Evolutionary conservation across 2,888 invertebrate genomes (phyloP).

Genomic region (Lithophane ornitopus): DNA sequence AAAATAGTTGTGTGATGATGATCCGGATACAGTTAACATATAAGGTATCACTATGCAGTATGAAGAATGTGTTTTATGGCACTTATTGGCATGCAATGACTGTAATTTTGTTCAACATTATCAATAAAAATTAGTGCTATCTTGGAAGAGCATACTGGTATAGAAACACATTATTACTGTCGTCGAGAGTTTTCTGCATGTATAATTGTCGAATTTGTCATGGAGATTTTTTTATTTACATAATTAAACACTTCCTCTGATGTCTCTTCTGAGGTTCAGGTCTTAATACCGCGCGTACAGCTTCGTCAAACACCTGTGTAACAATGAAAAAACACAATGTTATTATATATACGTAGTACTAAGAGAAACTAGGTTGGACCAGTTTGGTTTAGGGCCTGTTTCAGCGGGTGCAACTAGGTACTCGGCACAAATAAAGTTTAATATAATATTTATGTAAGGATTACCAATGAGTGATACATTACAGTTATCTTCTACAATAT

Average conservation of each 20-base stretch:
- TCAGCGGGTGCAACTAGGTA: neutral
- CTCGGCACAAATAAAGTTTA: no score
- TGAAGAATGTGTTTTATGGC: constrained; percentile 67
- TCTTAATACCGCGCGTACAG: constrained; percentile 98
- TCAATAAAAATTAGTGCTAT: constrained; percentile 49
- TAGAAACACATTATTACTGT: constrained; percentile 90
- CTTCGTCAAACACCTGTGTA: constrained; percentile 98
- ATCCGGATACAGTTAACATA: constrained; percentile 63
- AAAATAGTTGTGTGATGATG: constrained; percentile 84
- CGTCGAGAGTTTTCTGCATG: constrained; percentile 82
- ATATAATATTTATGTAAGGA: no score
- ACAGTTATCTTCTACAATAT: no score
- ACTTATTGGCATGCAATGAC: constrained; percentile 61
- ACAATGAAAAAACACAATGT: constrained; percentile 37
- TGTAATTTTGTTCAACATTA: constrained; percentile 61
- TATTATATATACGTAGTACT: constrained; percentile 5
- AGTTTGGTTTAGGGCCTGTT: neutral
- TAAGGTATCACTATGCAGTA: constrained; percentile 59
- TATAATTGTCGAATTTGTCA: constrained; percentile 77
- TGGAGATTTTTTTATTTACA: constrained; percentile 89
- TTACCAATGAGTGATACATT: no score
- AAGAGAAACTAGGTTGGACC: neutral
- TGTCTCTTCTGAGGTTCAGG: constrained; percentile 99
- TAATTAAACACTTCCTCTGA: constrained; percentile 97
- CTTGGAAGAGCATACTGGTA: constrained; percentile 71